phyloP scores from a whole-genome alignment of 35 echinoderm and acorn worm species.

The Lytechinus variegatus region DNA sequence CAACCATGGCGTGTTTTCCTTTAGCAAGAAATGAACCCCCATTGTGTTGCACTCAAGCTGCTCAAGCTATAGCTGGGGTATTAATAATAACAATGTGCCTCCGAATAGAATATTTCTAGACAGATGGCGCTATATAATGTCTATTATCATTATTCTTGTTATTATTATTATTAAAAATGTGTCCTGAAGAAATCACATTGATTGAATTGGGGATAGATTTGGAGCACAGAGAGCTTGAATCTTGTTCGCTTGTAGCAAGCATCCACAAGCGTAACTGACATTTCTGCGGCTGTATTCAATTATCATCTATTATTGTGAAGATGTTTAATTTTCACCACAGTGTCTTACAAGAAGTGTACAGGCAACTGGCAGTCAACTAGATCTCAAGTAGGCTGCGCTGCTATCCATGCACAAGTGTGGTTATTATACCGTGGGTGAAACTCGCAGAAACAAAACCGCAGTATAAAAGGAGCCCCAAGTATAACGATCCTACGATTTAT shows the following conservation, averaged over 20 bases:
- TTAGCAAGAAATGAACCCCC: too few species aligned
- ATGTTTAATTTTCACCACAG: constrained; percentile 3
- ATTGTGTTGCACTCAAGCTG: too few species aligned
- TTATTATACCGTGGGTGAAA: neutral
- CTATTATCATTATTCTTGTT: too few species aligned
- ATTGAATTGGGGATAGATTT: neutral
- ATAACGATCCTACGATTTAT: neutral
- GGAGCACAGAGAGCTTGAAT: neutral
- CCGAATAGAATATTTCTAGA: too few species aligned
- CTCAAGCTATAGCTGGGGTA: too few species aligned
- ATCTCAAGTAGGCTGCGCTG: neutral
- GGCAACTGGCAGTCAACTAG: neutral
- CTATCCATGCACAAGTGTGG: constrained; percentile 42
- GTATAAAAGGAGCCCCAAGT: neutral
- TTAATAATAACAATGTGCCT: too few species aligned
- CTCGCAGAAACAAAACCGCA: neutral
- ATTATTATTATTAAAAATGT: too few species aligned
- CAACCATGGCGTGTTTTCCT: too few species aligned
- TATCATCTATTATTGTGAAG: constrained; percentile 5
- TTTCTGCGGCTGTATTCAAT: neutral
- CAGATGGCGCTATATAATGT: too few species aligned
- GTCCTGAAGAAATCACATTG: neutral
- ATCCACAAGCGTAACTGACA: neutral
- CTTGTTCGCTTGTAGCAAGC: neutral
- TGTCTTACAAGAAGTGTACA: constrained; percentile 1